These are phyloP conservation scores for Argyresthia albistria DNA, from an alignment of 2,888 invertebrate species.

Conservation along the genomic window DNA sequence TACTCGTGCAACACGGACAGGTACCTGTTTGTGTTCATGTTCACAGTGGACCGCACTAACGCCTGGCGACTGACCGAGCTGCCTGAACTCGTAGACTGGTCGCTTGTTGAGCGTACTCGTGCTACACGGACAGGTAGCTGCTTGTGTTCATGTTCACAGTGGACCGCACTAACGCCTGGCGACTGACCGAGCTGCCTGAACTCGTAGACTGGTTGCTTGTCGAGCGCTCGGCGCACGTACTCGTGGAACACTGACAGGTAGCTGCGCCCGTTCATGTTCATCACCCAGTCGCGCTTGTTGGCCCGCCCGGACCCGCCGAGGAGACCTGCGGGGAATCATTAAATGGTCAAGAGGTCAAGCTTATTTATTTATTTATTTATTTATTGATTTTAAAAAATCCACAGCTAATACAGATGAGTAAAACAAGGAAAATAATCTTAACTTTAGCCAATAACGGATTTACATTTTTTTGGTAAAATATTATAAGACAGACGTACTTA, in stretches of 20 bases:
- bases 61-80: too few relatives aligned
- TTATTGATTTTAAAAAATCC: too few relatives aligned
- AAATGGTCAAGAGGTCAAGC: too few relatives aligned
- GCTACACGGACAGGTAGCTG: too few relatives aligned
- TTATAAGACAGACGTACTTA: too few relatives aligned
- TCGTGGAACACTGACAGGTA: slow-evolving; percentile 97
- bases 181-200: slow-evolving; percentile 87
- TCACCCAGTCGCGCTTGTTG: slow-evolving; percentile 89
- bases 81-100: too few relatives aligned
- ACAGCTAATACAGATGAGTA: too few relatives aligned
- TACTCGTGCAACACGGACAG: slow-evolving; percentile 78
- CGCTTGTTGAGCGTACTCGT: too few relatives aligned
- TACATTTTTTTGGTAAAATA: too few relatives aligned
- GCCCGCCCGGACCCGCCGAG: slow-evolving; percentile 27
- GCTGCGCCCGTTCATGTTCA: slow-evolving; percentile 97
- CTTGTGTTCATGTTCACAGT: background rate
- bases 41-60: slow-evolving; percentile 73
- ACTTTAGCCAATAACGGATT: too few relatives aligned
- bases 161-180: background rate
- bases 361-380: too few relatives aligned
- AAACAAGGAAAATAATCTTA: too few relatives aligned
- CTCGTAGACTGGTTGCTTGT: slow-evolving; percentile 93
- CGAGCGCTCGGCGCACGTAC: slow-evolving; percentile 95
- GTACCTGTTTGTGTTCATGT: slow-evolving; percentile 97
- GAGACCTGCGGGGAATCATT: slow-evolving; percentile 14